Percentiles rank a stretch among this genome's conserved stretches.
phyloP scores from a whole-genome alignment of 1,140 invertebrate genomes.

The Hormaphis cornu region DNA sequence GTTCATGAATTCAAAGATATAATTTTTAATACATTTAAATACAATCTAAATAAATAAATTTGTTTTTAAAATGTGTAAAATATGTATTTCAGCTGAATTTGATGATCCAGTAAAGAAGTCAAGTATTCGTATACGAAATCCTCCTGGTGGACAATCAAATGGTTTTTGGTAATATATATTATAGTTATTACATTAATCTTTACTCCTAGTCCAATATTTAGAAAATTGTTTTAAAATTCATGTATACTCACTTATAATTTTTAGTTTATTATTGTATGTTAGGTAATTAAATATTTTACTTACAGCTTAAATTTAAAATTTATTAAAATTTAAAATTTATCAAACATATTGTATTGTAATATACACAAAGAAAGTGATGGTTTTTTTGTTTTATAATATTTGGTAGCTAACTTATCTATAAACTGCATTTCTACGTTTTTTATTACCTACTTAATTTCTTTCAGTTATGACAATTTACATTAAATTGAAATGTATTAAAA shows the following conservation, averaged over 20 bases:
- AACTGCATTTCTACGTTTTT: not conserved
- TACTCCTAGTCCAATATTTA: conserved; percentile 4
- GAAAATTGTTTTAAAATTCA: not conserved
- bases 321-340: too few relatives aligned
- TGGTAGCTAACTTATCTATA: not conserved
- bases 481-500: not conserved
- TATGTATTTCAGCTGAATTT: conserved; percentile 35
- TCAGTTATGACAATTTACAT: not conserved
- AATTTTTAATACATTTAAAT: too few relatives aligned
- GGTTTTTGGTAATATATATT: conserved; percentile 39
- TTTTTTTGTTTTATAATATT: too few relatives aligned
- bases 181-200: not conserved
- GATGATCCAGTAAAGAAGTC: conserved; percentile 36
- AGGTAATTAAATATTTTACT: not conserved
- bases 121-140: conserved; percentile 38
- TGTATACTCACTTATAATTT: not conserved
- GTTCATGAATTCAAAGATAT: too few relatives aligned
- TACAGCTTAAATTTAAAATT: not conserved
- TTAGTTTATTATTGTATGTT: not conserved
- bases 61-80: too few relatives aligned
- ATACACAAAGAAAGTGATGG: too few relatives aligned
- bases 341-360: too few relatives aligned
- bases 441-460: too few relatives aligned
- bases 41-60: too few relatives aligned
- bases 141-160: conserved; percentile 39